A percentile compares a stretch with the other conserved stretches of the same genome.
Evolutionary conservation across 2,113 vertebrate genomes (phyloP).

Genomic region (Catharus fuscescens): DNA sequence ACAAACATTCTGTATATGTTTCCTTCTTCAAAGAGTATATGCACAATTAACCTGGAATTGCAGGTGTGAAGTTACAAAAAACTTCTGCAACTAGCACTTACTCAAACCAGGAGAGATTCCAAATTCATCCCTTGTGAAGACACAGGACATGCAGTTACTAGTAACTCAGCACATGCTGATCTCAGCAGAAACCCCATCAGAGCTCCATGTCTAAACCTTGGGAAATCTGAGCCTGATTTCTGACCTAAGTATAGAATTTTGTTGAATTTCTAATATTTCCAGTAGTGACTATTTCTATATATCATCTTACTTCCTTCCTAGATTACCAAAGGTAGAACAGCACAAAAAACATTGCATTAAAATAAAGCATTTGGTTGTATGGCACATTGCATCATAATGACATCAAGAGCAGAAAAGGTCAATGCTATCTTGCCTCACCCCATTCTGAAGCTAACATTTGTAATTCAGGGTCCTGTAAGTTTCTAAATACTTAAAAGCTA

Average conservation of each 20-base stretch:
- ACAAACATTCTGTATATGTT: not conserved
- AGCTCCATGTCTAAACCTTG: not conserved
- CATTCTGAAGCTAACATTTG: not conserved
- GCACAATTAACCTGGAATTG: not conserved
- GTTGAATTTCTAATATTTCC: not conserved
- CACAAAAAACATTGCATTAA: not conserved
- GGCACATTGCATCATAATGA: not conserved
- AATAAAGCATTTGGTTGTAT: not conserved
- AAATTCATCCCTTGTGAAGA: not conserved
- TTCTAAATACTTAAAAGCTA: not conserved
- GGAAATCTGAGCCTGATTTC: not conserved
- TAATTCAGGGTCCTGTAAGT: not conserved
- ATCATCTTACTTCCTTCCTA: not conserved
- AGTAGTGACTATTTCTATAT: not conserved
- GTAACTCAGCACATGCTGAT: not conserved
- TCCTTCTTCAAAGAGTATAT: not conserved
- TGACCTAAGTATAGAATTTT: not conserved
- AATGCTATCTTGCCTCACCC: not conserved
- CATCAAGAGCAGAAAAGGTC: not conserved
- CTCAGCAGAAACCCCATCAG: not conserved
- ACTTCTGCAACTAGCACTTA: not conserved
- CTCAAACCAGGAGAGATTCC: not conserved
- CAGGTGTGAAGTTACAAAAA: not conserved
- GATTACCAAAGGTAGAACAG: not conserved
- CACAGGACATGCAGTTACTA: not conserved